Evolutionary conservation across 2,888 invertebrate species (phyloP).

Genomic region (Atrina japonica): DNA sequence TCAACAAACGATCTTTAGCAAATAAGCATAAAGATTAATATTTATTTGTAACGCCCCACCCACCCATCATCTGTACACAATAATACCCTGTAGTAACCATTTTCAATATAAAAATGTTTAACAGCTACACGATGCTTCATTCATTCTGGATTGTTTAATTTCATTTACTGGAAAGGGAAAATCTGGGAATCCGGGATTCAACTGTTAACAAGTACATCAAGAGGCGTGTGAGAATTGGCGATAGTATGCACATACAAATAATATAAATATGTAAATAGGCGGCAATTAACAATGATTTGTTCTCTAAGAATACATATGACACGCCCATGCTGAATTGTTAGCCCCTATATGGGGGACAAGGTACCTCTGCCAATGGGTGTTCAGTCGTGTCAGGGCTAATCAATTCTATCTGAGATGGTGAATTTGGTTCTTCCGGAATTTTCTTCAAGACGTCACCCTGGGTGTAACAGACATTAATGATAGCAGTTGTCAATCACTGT

Average conservation of each 20-base stretch:
- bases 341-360: not conserved
- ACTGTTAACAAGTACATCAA: slow-evolving; percentile 11
- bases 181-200: too few species aligned
- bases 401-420: slow-evolving; percentile 46
- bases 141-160: too few species aligned
- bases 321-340: slow-evolving; percentile 31
- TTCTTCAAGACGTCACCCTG: slow-evolving; percentile 72
- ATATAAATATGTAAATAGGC: slow-evolving; percentile 16
- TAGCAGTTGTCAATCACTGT: too few species aligned
- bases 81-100: too few species aligned
- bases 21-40: too few species aligned
- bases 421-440: slow-evolving; percentile 58
- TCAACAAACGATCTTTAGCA: too few species aligned
- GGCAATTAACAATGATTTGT: not conserved
- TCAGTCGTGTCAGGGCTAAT: slow-evolving; percentile 31
- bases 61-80: too few species aligned
- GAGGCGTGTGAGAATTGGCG: slow-evolving; percentile 3
- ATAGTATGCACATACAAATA: slow-evolving; percentile 15
- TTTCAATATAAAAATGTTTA: too few species aligned
- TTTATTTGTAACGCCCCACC: too few species aligned
- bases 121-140: too few species aligned
- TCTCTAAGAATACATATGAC: slow-evolving; percentile 18
- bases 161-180: too few species aligned
- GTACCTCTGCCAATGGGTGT: slow-evolving; percentile 45
- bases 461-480: not conserved